Evolutionary conservation across 2,113 vertebrate species (phyloP), one percentile per base, ranked within the genome.

Genomic region (Cephalopterus ornatus): DNA sequence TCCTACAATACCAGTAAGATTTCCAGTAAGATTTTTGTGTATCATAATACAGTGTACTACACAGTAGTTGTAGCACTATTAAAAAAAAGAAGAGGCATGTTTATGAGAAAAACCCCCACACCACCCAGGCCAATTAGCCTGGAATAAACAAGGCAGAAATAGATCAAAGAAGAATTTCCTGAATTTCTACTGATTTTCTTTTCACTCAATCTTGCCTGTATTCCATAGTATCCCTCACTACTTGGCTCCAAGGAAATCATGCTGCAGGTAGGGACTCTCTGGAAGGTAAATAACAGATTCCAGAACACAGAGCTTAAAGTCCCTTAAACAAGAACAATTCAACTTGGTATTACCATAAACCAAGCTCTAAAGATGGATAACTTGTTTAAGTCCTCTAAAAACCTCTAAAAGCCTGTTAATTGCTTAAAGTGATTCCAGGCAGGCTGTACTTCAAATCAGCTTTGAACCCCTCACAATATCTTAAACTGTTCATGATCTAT

Each of bases 401-500:
- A 75, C 10, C 49, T 47, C 49, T 47, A 82, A 80, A 85, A 46
- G 15, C n/a, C 63, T 49, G 13, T 79, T 85, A 93, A 84, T 41
- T 93, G 72, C 65, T 61, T 95, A 22, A 88, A 67, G 61, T 75
- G 91, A 88, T 94, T 89, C 85, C 30, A 61, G 39, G 41, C 52
- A 93, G 61, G 56, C 59, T 94, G 61, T 20, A 85, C 56, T 73
- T 33, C 62, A 91, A 86, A 85, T 67, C 49, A 92, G 74, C 75
- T 96, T 65, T 80, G 63, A 91, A 91, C 52, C 12, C 12, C 50
- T 55, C 75, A 41, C 32, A 95, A 49, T 71, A 85, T 50, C 88
- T 92, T 92, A 94, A 92, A 58, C 66, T 92, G 28, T 85, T 96
- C 85, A 93, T 68, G 62, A 94, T 74, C 85, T 66, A 70, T 79